Conservation (phyloP, 2,888 invertebrate genomes). For the Danaus chrysippus region DNA sequence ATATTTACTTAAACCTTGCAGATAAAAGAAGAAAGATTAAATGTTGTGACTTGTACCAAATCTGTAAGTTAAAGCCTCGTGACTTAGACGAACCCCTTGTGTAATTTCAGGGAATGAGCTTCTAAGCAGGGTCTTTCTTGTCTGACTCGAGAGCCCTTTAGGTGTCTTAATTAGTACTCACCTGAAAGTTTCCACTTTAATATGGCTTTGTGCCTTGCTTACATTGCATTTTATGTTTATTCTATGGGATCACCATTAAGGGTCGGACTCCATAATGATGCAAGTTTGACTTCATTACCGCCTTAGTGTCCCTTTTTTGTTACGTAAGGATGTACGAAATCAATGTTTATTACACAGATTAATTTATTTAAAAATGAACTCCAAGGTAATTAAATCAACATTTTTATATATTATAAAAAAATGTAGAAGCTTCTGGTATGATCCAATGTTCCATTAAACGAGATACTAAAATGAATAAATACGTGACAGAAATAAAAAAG, state of each 20-base stretch:
- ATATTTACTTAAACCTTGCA: too few species aligned
- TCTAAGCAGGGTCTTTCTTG: slow-evolving; percentile 61
- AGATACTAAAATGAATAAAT: slow-evolving; percentile 19
- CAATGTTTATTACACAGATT: slow-evolving; percentile 5
- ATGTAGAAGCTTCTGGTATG: not conserved
- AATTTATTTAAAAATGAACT: not conserved
- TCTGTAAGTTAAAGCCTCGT: slow-evolving; percentile 50
- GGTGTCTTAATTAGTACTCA: slow-evolving; percentile 39
- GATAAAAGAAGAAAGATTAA: not conserved
- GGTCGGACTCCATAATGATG: slow-evolving; percentile 14
- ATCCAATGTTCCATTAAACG: not conserved
- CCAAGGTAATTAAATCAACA: not conserved
- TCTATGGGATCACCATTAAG: slow-evolving; percentile 21
- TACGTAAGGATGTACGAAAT: slow-evolving; percentile 1
- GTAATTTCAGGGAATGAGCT: slow-evolving; percentile 73
- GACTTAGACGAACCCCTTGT: slow-evolving; percentile 63
- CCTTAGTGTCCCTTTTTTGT: not conserved
- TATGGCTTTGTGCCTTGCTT: slow-evolving; percentile 31
- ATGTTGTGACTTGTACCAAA: slow-evolving; percentile 28
- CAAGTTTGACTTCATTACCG: slow-evolving; percentile 12
- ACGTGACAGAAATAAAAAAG: slow-evolving; percentile 27
- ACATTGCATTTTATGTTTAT: slow-evolving; percentile 30
- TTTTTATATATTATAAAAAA: not conserved
- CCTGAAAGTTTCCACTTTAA: slow-evolving; percentile 38
- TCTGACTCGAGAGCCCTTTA: slow-evolving; percentile 46